Evolutionary conservation across 2,113 vertebrate genomes (phyloP), one percentile per base, ranked within the genome.

Genomic region (Gymnarchus niloticus): DNA sequence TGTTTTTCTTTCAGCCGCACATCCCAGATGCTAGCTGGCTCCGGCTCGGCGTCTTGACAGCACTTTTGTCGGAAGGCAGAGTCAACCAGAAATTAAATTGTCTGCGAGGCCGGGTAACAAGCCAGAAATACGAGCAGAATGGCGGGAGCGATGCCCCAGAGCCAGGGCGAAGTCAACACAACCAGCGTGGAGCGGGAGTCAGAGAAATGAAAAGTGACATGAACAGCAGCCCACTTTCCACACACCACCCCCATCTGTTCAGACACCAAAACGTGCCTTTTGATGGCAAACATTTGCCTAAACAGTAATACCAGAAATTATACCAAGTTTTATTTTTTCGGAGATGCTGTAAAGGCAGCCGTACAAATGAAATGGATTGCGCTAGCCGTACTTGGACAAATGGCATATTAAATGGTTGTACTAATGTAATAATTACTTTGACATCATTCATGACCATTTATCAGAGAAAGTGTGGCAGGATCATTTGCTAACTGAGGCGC

Each of bases 61-160:
- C 87, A 85, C 78, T 89, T 78, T 90, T 91, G 90, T 94, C 92
- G 88, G 91, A n/a, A 93, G 93, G 89, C 89, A 19, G 88, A 92
- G 93, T 93, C 92, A 92, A 91, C 86, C 90, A 92, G 90, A 92
- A 94, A 93, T 93, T 91, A 92, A 92, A 91, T 91, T 89, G 92
- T 93, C 91, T 92, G 90, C 91, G 92, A 92, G 92, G 91, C 92
- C 89, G 88, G 85, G 91, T 94, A 93, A 94, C 87, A 88, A 93
- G 89, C 91, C 88, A 88, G 90, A 33, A 88, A 91, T 90, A 88
- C 87, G 7, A 59, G 69, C 86, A 69, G 84, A 41, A 85, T 87
- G 89, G 91, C 90, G 91, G 90, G 89, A 91, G 88, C 89, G 88
- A 6, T 86, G 89, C 88, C 92, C 90, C 4, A 73, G 65, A 3